Evolutionary conservation across 2,797 vertebrate genomes (phyloP).

Genomic region (Pangasius macronema): DNA sequence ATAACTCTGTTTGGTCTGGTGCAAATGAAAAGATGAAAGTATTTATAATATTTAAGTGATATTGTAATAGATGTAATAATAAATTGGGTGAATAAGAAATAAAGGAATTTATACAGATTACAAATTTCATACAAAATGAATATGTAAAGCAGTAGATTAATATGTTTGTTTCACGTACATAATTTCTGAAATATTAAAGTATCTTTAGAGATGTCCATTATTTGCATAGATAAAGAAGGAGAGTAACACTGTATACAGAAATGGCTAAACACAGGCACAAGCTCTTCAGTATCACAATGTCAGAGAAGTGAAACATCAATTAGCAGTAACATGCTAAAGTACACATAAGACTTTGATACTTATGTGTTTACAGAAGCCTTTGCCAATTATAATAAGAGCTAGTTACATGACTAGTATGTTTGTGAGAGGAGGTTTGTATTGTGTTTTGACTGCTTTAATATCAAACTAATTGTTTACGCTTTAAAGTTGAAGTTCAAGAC

Average conservation of each 20-base stretch:
- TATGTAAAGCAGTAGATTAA: neutral
- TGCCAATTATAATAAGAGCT: slow-evolving; percentile 24
- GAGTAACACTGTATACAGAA: neutral
- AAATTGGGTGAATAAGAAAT: neutral
- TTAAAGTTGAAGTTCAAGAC: neutral
- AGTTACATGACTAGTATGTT: neutral
- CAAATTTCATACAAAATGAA: neutral
- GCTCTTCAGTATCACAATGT: slow-evolving; percentile 7
- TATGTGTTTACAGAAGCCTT: neutral
- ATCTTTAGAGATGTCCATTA: neutral
- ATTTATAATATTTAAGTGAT: neutral
- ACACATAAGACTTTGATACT: slow-evolving; percentile 20
- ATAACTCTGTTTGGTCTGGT: neutral
- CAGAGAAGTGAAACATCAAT: slow-evolving; percentile 32
- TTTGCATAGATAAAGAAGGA: neutral
- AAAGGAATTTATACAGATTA: neutral
- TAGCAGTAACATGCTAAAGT: slow-evolving; percentile 49
- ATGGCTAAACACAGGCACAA: neutral
- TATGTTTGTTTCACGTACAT: neutral
- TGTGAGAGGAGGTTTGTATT: neutral
- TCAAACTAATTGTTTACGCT: neutral
- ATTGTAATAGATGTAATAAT: neutral
- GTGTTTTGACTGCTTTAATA: slow-evolving; percentile 2
- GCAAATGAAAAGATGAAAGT: neutral
- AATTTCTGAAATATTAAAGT: neutral